phyloP scores from a whole-genome alignment of 2,797 vertebrate genomes.

The Thripadectes ignobilis region DNA sequence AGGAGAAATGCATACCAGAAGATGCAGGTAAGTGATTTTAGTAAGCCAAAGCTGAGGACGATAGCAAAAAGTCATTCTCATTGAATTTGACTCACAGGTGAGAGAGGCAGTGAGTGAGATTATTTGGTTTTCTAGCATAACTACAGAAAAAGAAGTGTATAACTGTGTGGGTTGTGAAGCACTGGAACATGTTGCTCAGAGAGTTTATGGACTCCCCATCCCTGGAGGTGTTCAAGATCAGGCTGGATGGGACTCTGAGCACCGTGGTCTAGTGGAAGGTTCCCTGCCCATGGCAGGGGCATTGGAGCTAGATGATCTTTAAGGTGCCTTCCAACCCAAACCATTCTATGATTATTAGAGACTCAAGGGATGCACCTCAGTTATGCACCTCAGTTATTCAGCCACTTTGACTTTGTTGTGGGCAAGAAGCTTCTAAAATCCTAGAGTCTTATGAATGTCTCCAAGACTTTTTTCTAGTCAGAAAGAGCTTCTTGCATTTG shows the following conservation, averaged over 20 bases:
- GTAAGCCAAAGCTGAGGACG: background rate
- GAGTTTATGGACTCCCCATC: background rate
- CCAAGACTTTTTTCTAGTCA: background rate
- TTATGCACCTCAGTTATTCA: background rate
- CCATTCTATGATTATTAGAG: background rate
- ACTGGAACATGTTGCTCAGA: background rate
- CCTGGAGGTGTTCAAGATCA: background rate
- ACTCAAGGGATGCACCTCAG: background rate
- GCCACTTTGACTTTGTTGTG: background rate
- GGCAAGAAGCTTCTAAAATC: background rate
- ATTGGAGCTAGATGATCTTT: background rate
- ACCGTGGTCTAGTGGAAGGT: background rate
- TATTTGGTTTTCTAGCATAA: background rate
- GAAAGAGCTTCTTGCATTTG: background rate
- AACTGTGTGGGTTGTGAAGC: background rate
- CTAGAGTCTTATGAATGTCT: background rate
- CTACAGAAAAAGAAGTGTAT: background rate
- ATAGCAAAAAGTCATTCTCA: background rate
- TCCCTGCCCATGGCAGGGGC: background rate
- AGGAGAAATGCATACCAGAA: slow-evolving; percentile 78
- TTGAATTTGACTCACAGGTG: background rate
- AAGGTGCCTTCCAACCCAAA: background rate
- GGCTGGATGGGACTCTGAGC: background rate
- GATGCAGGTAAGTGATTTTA: slow-evolving; percentile 80
- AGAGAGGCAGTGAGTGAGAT: background rate